phyloP scores from a whole-genome alignment of 2,113 vertebrate species.

The Halichoerus grypus region DNA sequence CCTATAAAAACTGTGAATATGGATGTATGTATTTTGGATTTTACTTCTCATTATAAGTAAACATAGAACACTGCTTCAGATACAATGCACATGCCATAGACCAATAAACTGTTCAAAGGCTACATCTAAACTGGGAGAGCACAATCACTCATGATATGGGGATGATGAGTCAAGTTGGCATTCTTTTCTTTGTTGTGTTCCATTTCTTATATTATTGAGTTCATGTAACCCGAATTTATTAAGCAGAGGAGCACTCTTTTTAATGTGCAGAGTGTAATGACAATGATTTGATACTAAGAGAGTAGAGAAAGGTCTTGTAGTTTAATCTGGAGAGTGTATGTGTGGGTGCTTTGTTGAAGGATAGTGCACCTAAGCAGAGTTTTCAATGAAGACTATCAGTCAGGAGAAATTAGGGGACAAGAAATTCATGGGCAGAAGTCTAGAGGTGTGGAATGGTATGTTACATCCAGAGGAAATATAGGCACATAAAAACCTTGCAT shows the following conservation, averaged over 20 bases:
- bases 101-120: background rate
- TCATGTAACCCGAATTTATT: background rate
- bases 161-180: background rate
- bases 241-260: background rate
- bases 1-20: background rate
- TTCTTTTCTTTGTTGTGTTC: background rate
- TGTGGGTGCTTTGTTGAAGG: background rate
- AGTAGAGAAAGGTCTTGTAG: background rate
- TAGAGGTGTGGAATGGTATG: background rate
- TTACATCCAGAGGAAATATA: background rate
- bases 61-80: background rate
- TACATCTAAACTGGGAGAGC: background rate
- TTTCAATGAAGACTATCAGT: background rate
- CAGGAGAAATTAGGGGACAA: background rate
- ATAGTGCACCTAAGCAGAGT: background rate
- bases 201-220: background rate
- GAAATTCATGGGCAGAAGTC: background rate
- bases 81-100: background rate
- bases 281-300: background rate
- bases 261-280: too few relatives aligned
- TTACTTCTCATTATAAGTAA: constrained; percentile 14
- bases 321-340: background rate
- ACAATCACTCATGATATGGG: background rate
- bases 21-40: background rate
- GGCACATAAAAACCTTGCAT: background rate